Percentiles rank a stretch among this genome's conserved stretches.
Conservation (phyloP, 2,797 vertebrate species). For the Clarias fuscus region DNA sequence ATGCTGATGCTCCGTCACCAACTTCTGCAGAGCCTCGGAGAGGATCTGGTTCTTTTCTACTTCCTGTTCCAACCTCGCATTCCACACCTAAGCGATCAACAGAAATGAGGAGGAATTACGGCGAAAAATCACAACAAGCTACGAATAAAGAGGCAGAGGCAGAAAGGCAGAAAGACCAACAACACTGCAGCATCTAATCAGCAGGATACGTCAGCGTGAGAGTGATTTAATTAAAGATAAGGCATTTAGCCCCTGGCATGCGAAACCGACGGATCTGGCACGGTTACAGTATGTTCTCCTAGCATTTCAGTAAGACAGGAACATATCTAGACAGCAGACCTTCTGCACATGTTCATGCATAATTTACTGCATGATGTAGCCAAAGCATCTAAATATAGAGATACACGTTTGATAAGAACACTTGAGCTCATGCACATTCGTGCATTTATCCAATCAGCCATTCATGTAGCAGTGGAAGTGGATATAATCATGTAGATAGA, state of each 20-base stretch:
- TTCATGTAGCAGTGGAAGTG: too few species aligned
- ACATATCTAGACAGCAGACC: neutral
- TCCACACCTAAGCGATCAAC: slow-evolving; percentile 79
- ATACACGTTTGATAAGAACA: neutral
- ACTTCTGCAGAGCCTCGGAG: slow-evolving; percentile 90
- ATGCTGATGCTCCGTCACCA: slow-evolving; percentile 91
- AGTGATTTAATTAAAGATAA: slow-evolving; percentile 29
- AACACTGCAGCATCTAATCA: slow-evolving; percentile 7
- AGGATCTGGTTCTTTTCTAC: slow-evolving; percentile 96
- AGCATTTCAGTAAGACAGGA: neutral
- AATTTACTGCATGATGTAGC: neutral
- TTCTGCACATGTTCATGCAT: slow-evolving; percentile 14
- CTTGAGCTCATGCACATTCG: neutral
- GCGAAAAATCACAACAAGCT: neutral
- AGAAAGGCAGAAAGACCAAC: neutral
- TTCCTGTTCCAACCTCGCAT: slow-evolving; percentile 92
- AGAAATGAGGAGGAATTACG: neutral
- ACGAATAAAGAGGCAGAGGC: neutral
- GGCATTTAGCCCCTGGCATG: slow-evolving; percentile 7
- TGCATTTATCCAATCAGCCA: too few species aligned
- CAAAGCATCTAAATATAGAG: neutral
- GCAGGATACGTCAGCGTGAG: neutral
- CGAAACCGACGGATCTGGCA: neutral
- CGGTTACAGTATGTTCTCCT: neutral
- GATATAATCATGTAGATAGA: neutral